Evolutionary conservation across 2,797 vertebrate genomes (phyloP), one percentile per base, ranked within the genome.

Genomic region (Iguana delicatissima): DNA sequence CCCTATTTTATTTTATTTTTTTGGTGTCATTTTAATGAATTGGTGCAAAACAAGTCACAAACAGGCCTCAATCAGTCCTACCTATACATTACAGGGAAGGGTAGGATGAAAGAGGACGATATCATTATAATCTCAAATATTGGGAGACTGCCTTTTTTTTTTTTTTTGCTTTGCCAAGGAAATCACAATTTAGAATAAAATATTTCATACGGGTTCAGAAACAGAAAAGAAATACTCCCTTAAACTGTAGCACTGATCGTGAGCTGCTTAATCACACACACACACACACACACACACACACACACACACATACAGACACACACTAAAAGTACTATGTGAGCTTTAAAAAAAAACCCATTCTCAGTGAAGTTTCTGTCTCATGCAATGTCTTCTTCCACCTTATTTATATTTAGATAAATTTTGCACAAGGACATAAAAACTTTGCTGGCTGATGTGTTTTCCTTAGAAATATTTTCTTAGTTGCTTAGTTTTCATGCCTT

Each of bases 381-480:
- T 87, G 79, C n/a, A 79, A 55, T 13, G 50, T 32, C 80, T 22
- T 85, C 62, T 64, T 79, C 18, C 4, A 83, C 29, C 9, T 2
- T 76, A 12, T 46, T 46, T 83, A 64, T 1, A 20, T 2, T 35
- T 18, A 59, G 2, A 89, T 82, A 3, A 94, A 90, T 79, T 87
- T 10, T 88, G 2, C 7, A 42, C 3, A 6, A 0, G 26, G 16
- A 89, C 12, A 6, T 6, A 80, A 90, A 67, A 13, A 16, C 59
- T 29, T 18, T 94, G 13, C 16, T 91, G 32, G 84, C 50, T 69
- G 80, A 42, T 1, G 8, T 80, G 64, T 0, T 1, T 89, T 4
- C 16, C 0, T 0, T 52, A 35, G 26, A 72, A 80, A 77, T 1
- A 80, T 6, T 64, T 64, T 87, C 89, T 50, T 80, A n/a, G 14